Base-by-base conservation (phyloP, 2,888 invertebrate species). In the Physocephala rufipes region DNA sequence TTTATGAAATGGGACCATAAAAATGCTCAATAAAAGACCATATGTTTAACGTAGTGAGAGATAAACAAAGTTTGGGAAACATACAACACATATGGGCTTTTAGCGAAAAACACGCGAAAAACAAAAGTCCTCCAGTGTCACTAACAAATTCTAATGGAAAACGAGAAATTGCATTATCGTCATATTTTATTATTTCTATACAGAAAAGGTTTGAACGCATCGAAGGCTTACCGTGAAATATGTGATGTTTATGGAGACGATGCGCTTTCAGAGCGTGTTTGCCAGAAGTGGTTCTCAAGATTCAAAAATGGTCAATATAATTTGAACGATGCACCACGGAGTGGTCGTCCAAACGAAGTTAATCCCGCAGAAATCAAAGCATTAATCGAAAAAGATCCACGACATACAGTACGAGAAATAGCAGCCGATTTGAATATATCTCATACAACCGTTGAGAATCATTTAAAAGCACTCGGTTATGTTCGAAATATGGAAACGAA, bases 221-320 rank as follows among this genome's bases (percentile, higher is more conserved):
- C 7, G 2, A 21, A 58, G 3, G 58, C 26, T 21, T 21, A 12
- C 24, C 12, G 24, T 4, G 24, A 58, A 13, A 2, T 58, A 24
- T 24, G 58, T n/a, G 15, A 58, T 9, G 58, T 58, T 21, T 58
- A 58, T 15, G 58, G 58, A 5, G 58, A 58, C 58, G 24, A 58
- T 26, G 58, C 58, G 4, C 26, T 58, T 4, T 9, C 15, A 58
- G 26, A 21, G 13, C 26, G 24, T 26, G 24, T 24, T 21, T 58
- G 58, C 26, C 58, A 21, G 13, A 4, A 24, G 13, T 58, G 58
- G 58, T 58, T 58, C 24, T 16, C 26, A 4, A 26, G 3, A 58
- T 58, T 58, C 24, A 21, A 24, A 24, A 9, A 21, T 12, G 49
- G 49, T 49, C 12, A 49, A 3, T 49, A 13, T 49, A 49, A 49